Evolutionary conservation across 2,113 vertebrate species (phyloP), one percentile per base, ranked within the genome.

Genomic region (Menidia beryllina): DNA sequence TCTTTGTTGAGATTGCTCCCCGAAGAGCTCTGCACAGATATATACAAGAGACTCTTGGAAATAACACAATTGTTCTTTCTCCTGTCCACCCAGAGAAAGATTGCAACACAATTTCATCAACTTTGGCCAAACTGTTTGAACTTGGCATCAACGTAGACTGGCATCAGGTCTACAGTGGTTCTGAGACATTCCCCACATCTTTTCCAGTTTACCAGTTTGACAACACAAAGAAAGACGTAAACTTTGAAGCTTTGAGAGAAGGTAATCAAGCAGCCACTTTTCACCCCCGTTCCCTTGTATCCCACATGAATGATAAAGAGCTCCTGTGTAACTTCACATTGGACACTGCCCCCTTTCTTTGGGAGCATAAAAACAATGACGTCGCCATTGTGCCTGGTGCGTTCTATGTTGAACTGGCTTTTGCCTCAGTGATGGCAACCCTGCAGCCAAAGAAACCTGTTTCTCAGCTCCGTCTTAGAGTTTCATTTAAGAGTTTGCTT

Each of bases 1-100:
- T 95, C 8, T 96, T 96, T 91, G 90, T 97, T 48, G 96, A 97
- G 87, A 94, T 96, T 73, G 92, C 94, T 50, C 95, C 95, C 69
- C 93, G 92, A 15, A 88, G 79, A 65, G 91, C 83, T 63, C 72
- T 97, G 21, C 92, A 95, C 54, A 91, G 93, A 27, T 94, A 91
- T 86, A 95, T 97, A 49, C 82, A 67, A 17, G 96, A 96, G 72
- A 95, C 91, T 1, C 75, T 96, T 43, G 95, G 96, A 55, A 72
- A 86, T 52, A 79, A 81, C 24, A 59, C 88, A 1, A 77, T 61
- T 23, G 94, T 96, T 57, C 84, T 96, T 0, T 64, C 92, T 8
- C 87, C 93, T 12, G 79, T 92, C 49, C 93, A 95, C 50, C 92
- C 90, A 0, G 86, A 83, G 19, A 90, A 82, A 75, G 95, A 95